These are phyloP conservation scores for Chlorodrepanis virens DNA, from an alignment of 2,113 vertebrate genomes.

Conservation along the genomic window DNA sequence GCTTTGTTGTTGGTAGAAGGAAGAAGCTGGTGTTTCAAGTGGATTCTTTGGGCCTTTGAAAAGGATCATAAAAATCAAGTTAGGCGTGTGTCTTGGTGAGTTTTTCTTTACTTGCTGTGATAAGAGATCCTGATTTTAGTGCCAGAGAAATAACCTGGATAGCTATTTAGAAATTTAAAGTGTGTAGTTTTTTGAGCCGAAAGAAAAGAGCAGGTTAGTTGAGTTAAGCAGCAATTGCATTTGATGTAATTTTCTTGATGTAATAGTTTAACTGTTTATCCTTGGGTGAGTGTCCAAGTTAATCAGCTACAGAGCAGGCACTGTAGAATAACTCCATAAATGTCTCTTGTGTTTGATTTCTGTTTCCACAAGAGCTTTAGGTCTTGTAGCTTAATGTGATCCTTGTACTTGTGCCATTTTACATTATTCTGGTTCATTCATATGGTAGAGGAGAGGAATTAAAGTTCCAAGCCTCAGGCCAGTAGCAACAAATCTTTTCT, in stretches of 20 bases:
- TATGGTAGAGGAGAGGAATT: not conserved
- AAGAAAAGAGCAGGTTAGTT: not conserved
- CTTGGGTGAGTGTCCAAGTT: not conserved
- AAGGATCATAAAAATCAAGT: not conserved
- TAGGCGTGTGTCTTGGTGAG: not conserved
- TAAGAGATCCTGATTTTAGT: not conserved
- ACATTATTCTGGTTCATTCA: not conserved
- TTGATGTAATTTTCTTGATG: not conserved
- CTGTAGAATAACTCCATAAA: not conserved
- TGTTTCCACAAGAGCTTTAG: not conserved
- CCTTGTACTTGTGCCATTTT: not conserved
- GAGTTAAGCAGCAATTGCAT: not conserved
- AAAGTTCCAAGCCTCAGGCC: not conserved
- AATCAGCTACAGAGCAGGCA: conserved; percentile 17
- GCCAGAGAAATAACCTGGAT: not conserved
- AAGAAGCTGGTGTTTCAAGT: not conserved
- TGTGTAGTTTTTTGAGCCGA: not conserved
- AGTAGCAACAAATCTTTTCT: not conserved
- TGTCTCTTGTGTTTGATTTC: not conserved
- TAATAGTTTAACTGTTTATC: conserved; percentile 25
- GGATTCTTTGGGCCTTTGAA: not conserved
- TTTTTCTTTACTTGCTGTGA: not conserved
- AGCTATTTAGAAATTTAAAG: not conserved
- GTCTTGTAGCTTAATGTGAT: not conserved
- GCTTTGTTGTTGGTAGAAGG: not conserved